phyloP scores from a whole-genome alignment of 2,113 vertebrate genomes.

The Panthera uncia region DNA sequence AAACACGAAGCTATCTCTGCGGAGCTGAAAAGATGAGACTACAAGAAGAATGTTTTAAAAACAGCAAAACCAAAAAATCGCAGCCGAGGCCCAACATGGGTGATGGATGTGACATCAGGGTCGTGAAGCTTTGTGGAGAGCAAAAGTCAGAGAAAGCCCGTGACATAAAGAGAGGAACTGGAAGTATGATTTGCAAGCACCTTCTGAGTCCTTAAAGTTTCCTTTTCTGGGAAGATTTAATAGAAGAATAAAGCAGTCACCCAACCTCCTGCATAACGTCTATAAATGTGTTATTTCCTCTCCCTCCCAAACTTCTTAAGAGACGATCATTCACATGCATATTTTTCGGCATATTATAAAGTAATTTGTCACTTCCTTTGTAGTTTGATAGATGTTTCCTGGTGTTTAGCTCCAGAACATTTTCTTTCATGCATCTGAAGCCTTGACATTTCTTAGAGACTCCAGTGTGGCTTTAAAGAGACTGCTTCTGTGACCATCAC shows the following conservation, averaged over 20 bases:
- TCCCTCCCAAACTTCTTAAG: background rate
- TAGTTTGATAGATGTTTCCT: slow-evolving; percentile 57
- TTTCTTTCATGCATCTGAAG: slow-evolving; percentile 44
- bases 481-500: background rate
- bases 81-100: background rate
- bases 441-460: slow-evolving; percentile 1
- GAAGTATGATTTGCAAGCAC: background rate
- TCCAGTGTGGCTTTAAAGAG: slow-evolving; percentile 1
- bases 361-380: slow-evolving; percentile 67
- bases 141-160: background rate
- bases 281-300: background rate
- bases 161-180: background rate
- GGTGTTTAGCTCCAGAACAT: slow-evolving; percentile 66
- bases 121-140: background rate
- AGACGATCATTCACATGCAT: slow-evolving; percentile 54
- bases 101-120: background rate
- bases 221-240: slow-evolving; percentile 70
- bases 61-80: background rate
- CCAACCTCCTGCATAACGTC: slow-evolving; percentile 3
- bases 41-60: background rate
- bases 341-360: slow-evolving; percentile 58
- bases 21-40: background rate
- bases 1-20: background rate
- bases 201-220: slow-evolving; percentile 51
- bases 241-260: slow-evolving; percentile 64